phyloP scores from a whole-genome alignment of 2,797 vertebrate genomes.

The Crocidura indochinensis region DNA sequence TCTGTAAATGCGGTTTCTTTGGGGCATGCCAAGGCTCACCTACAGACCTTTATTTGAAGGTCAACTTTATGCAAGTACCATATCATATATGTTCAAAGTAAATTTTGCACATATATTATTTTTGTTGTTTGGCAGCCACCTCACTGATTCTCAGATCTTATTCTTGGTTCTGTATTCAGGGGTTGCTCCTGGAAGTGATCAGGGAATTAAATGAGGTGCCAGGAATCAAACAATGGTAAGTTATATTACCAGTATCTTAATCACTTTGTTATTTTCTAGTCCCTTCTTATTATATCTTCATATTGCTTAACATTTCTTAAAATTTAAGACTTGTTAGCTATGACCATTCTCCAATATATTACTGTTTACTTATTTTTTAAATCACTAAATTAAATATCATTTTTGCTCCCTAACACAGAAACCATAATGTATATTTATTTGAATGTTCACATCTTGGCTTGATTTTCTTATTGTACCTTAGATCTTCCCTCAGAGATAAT shows the following conservation, averaged over 20 bases:
- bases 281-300: not conserved
- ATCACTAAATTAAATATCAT: not conserved
- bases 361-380: not conserved
- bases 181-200: too few relatives aligned
- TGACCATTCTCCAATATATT: not conserved
- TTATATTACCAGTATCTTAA: too few relatives aligned
- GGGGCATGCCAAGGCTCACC: conserved; percentile 32
- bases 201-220: too few relatives aligned
- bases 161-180: too few relatives aligned
- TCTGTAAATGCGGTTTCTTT: conserved; percentile 32
- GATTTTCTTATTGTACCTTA: conserved; percentile 44
- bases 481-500: conserved; percentile 53
- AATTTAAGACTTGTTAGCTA: conserved; percentile 16
- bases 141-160: too few relatives aligned
- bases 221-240: too few relatives aligned
- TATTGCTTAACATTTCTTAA: conserved; percentile 7
- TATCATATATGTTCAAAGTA: conserved; percentile 24
- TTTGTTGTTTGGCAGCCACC: conserved; percentile 45
- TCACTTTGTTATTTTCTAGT: too few relatives aligned
- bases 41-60: conserved; percentile 14
- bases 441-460: conserved; percentile 41
- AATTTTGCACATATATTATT: not conserved
- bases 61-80: not conserved
- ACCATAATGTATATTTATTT: conserved; percentile 46
- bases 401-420: not conserved